Evolutionary conservation across 2,113 vertebrate species (phyloP).

Genomic region (Notarius quadriscutis): DNA sequence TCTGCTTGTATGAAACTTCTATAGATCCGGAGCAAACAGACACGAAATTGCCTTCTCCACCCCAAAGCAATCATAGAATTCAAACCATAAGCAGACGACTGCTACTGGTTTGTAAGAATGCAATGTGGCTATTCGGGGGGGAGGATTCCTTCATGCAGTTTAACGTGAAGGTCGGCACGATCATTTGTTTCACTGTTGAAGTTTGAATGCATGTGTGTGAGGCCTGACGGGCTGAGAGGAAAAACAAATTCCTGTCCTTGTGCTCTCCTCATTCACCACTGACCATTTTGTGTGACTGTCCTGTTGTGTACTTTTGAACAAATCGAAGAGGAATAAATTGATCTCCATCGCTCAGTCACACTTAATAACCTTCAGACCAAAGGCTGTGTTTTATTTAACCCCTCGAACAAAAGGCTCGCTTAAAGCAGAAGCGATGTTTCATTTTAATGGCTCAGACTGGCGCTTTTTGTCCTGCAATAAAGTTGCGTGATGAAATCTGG

Average conservation of each 20-base stretch:
- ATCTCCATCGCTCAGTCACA: constrained; percentile 32
- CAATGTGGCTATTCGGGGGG: constrained; percentile 41
- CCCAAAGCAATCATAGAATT: constrained; percentile 36
- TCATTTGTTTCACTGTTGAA: constrained; percentile 41
- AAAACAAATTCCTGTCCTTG: constrained; percentile 42
- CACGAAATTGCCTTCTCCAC: constrained; percentile 38
- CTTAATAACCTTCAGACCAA: constrained; percentile 34
- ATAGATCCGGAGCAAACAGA: constrained; percentile 38
- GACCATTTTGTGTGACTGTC: constrained; percentile 38
- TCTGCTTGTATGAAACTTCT: constrained; percentile 30
- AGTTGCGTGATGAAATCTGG: constrained; percentile 34
- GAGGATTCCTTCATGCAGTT: constrained; percentile 42
- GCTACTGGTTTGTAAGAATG: constrained; percentile 46
- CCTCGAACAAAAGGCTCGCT: constrained; percentile 27
- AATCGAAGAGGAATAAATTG: constrained; percentile 29
- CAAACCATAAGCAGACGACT: constrained; percentile 32
- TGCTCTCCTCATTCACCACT: constrained; percentile 31
- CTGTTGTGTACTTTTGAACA: constrained; percentile 23
- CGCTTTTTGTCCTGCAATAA: neutral
- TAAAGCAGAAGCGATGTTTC: constrained; percentile 27
- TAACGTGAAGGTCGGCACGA: constrained; percentile 47
- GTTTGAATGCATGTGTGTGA: constrained; percentile 28
- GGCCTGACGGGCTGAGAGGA: constrained; percentile 22
- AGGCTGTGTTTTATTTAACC: constrained; percentile 33
- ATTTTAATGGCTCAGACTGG: constrained; percentile 9